Conservation (phyloP, 2,113 vertebrate genomes). For the Dipodomys stephensi region DNA sequence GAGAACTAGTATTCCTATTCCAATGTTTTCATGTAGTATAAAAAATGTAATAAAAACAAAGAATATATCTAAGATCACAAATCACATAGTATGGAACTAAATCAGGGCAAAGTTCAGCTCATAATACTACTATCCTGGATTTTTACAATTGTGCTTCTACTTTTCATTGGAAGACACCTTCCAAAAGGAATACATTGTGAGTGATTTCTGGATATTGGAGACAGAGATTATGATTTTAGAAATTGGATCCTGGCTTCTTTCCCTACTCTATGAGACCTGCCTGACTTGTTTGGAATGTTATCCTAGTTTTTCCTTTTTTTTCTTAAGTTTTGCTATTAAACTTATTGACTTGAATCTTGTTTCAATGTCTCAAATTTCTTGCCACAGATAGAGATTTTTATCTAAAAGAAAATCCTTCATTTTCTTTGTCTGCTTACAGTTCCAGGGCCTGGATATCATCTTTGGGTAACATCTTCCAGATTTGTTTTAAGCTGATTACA, state of each 20-base stretch:
- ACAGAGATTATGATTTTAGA: constrained; percentile 49
- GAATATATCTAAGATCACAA: neutral
- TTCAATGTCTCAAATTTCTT: constrained; percentile 82
- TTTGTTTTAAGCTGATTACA: constrained; percentile 90
- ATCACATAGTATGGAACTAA: neutral
- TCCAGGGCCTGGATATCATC: constrained; percentile 88
- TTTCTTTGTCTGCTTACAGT: constrained; percentile 83
- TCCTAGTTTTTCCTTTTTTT: constrained; percentile 70
- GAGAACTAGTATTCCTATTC: neutral
- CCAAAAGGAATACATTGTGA: neutral
- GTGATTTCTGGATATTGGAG: constrained; percentile 33
- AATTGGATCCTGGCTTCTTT: constrained; percentile 51
- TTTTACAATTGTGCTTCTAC: constrained; percentile 3
- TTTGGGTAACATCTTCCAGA: constrained; percentile 90
- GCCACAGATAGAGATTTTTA: constrained; percentile 82
- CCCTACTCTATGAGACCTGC: neutral
- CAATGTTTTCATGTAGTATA: neutral
- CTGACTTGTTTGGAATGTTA: constrained; percentile 56
- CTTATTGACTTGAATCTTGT: constrained; percentile 73
- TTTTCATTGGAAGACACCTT: neutral
- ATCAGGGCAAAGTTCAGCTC: neutral
- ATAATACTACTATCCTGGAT: constrained; percentile 12
- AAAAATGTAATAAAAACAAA: constrained; percentile 17
- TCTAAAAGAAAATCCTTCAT: constrained; percentile 82
- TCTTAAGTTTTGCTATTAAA: constrained; percentile 71